These are phyloP conservation scores for silkworm (Bombyx mori) DNA, from an alignment of 1,140 invertebrate genomes.

Conservation along the genomic window DNA sequence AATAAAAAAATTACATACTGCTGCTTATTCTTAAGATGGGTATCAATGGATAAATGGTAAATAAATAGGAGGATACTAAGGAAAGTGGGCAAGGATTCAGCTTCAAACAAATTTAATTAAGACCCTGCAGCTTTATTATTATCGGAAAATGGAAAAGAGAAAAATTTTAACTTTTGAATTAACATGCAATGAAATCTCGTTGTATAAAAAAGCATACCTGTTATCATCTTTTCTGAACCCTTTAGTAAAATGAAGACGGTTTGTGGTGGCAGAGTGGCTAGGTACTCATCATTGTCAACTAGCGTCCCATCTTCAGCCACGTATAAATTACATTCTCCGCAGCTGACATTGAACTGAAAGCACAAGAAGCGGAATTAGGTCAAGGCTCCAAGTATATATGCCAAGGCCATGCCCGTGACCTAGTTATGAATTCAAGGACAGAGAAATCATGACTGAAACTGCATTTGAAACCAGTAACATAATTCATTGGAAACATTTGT, in stretches of 20 bases:
- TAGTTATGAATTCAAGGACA: slow-evolving; percentile 24
- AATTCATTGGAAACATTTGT: neutral
- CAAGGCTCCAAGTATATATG: slow-evolving; percentile 33
- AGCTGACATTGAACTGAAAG: slow-evolving; percentile 63
- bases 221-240: slow-evolving; percentile 74
- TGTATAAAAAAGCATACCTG: slow-evolving; percentile 68
- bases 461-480: neutral
- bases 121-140: too few species aligned
- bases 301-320: slow-evolving; percentile 79
- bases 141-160: too few species aligned
- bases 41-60: too few species aligned
- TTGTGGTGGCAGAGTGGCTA: slow-evolving; percentile 79
- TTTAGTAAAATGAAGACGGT: slow-evolving; percentile 79
- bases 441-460: slow-evolving; percentile 22
- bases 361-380: slow-evolving; percentile 36
- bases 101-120: too few species aligned
- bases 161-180: too few species aligned
- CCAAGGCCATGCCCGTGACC: slow-evolving; percentile 49
- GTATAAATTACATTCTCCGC: slow-evolving; percentile 57
- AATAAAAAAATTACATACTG: too few species aligned
- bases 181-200: too few species aligned
- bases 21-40: too few species aligned
- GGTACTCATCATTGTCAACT: slow-evolving; percentile 82
- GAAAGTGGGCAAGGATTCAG: too few species aligned
- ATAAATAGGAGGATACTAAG: too few species aligned